phyloP scores from a whole-genome alignment of 2,113 vertebrate genomes.

The Rattus rattus region DNA sequence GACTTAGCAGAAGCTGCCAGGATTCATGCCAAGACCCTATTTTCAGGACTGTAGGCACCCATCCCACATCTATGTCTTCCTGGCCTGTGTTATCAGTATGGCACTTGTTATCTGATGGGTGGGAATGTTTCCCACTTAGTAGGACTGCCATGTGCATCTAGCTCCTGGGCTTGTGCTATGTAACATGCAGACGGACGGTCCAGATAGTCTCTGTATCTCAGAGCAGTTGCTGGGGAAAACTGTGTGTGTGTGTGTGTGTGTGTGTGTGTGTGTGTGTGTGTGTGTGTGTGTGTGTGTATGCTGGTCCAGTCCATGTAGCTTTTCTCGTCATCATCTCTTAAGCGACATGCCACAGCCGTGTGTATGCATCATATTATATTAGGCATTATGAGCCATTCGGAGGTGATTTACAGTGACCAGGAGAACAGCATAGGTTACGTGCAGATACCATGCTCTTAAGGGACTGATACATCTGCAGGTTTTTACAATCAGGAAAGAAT shows the following conservation, averaged over 20 bases:
- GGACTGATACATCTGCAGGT: too few relatives aligned
- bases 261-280: not conserved
- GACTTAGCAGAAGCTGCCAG: not conserved
- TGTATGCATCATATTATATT: not conserved
- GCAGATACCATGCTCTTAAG: not conserved
- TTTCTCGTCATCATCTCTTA: not conserved
- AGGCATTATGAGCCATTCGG: not conserved
- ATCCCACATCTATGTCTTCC: not conserved
- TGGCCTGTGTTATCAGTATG: not conserved
- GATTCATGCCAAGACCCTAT: not conserved
- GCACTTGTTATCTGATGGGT: not conserved
- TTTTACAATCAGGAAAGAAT: not conserved
- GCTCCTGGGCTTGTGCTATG: slow-evolving; percentile 53
- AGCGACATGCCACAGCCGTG: not conserved
- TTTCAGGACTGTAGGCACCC: not conserved
- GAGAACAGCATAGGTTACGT: not conserved
- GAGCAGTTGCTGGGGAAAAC: not conserved
- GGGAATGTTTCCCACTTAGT: slow-evolving; percentile 38
- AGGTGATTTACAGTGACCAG: not conserved
- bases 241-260: not conserved
- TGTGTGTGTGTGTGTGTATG: not conserved
- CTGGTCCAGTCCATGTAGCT: not conserved
- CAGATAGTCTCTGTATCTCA: not conserved
- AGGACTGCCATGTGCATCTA: not conserved
- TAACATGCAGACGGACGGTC: not conserved